Base-by-base conservation (phyloP, 2,797 vertebrate genomes). In the Mallotus villosus region DNA sequence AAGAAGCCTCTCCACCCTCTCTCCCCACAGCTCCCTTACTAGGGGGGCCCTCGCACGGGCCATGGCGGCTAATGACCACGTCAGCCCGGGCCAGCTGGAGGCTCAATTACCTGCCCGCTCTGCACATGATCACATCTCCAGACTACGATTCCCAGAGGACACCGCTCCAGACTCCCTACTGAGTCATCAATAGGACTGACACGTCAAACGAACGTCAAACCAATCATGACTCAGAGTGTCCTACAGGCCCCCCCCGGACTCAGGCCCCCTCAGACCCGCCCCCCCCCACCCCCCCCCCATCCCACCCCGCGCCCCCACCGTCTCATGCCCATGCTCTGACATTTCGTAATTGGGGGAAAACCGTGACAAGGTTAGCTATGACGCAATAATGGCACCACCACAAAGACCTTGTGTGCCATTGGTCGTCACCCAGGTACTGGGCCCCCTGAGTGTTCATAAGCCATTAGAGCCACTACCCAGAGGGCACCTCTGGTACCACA, bases 41-140 rank as follows among this genome's bases (percentile, higher is more conserved):
- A 29, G 61, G 67, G 76, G 5, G 32, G 62, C 51, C 27, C 19
- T 24, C 37, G 1, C 46, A 60, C 12, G 41, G 53, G 51, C 51
- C 68, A 46, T 2, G n/a, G 34, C 17, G 11, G 72, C 68, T 64
- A 63, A 59, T 58, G 68, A 67, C 65, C 49, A 61, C 72, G 37
- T 46, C 68, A 34, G 59, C 68, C n/a, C 4, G 60, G 68, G 29
- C 11, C 70, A 72, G 70, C 74, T 76, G 74, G 57, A 72, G 49
- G 63, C 67, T 22, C 72, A 62, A 67, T 74, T 71, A 72, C 74
- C 63, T 21, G 55, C 67, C 46, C 17, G 59, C 62, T 72, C 67
- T 59, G 32, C 22, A 58, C 2, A 12, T 66, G 59, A 68, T 72
- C 32, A 71, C 63, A 68, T 76, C 57, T 69, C 34, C 51, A 25